Evolutionary conservation across 2,797 vertebrate species (phyloP).

Genomic region (Sternarchorhynchus goeldii): DNA sequence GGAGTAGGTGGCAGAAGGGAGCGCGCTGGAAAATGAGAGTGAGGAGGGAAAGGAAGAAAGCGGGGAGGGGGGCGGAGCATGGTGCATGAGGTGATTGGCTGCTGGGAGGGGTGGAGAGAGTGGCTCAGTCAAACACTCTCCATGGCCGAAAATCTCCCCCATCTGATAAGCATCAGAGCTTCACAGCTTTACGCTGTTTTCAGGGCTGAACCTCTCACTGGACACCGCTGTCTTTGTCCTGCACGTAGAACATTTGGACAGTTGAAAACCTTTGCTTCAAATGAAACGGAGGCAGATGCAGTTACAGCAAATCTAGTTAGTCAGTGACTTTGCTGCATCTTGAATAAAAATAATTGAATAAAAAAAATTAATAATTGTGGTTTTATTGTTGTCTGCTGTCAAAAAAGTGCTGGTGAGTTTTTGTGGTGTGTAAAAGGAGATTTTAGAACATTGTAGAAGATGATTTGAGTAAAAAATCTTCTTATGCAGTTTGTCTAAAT

Average conservation of each 20-base stretch:
- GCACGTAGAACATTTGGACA: too few relatives aligned
- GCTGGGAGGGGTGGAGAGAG: slow-evolving; percentile 71
- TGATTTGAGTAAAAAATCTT: background rate
- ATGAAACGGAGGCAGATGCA: too few relatives aligned
- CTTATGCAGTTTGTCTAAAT: background rate
- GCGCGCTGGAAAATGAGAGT: slow-evolving; percentile 54
- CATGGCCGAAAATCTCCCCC: slow-evolving; percentile 55
- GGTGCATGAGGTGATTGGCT: slow-evolving; percentile 69
- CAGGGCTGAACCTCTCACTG: too few relatives aligned
- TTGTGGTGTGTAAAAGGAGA: too few relatives aligned
- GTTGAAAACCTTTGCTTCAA: too few relatives aligned
- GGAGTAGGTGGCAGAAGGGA: slow-evolving; percentile 40
- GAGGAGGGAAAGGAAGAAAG: slow-evolving; percentile 21
- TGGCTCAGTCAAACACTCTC: slow-evolving; percentile 62
- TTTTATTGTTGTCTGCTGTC: too few relatives aligned
- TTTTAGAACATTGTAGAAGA: background rate
- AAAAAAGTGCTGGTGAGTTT: too few relatives aligned
- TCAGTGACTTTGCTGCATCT: too few relatives aligned
- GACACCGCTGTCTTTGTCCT: too few relatives aligned
- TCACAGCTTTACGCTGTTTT: background rate
- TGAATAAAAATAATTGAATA: too few relatives aligned
- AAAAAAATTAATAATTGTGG: too few relatives aligned
- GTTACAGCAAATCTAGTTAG: too few relatives aligned
- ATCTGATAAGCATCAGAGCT: slow-evolving; percentile 39
- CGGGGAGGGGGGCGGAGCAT: background rate